Percentiles rank a stretch among this genome's conserved stretches.
Conservation (phyloP, 1,140 invertebrate species). For the Papilio xuthus region DNA sequence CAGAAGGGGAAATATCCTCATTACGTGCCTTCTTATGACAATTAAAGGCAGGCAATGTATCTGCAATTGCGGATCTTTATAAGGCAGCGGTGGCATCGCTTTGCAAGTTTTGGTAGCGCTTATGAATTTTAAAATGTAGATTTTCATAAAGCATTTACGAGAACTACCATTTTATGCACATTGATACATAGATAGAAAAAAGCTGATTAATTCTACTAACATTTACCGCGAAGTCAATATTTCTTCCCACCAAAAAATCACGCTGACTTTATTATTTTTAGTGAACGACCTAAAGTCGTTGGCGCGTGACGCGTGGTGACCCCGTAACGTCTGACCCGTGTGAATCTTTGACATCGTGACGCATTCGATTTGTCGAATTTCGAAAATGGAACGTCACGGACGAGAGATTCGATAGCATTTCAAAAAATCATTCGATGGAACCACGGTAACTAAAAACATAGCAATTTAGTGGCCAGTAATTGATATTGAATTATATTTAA, state of each 20-base stretch:
- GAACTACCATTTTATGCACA: too few species aligned
- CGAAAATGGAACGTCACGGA: conserved; percentile 30
- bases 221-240: background rate
- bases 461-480: conserved; percentile 17
- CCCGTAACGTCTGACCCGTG: conserved; percentile 42
- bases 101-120: too few species aligned
- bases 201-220: background rate
- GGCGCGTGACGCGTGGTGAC: conserved; percentile 45
- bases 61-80: too few species aligned
- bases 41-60: too few species aligned
- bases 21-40: too few species aligned
- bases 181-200: too few species aligned
- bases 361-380: conserved; percentile 37
- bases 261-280: conserved; percentile 37
- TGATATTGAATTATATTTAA: background rate
- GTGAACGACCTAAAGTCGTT: conserved; percentile 35
- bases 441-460: background rate
- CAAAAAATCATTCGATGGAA: conserved; percentile 7
- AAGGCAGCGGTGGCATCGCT: too few species aligned
- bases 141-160: too few species aligned
- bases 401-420: conserved; percentile 6
- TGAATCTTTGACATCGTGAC: conserved; percentile 47
- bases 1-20: too few species aligned
- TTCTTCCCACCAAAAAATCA: conserved; percentile 6
- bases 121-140: too few species aligned